Conservation (phyloP, 2,888 invertebrate species). For the Scrobipalpa costella region DNA sequence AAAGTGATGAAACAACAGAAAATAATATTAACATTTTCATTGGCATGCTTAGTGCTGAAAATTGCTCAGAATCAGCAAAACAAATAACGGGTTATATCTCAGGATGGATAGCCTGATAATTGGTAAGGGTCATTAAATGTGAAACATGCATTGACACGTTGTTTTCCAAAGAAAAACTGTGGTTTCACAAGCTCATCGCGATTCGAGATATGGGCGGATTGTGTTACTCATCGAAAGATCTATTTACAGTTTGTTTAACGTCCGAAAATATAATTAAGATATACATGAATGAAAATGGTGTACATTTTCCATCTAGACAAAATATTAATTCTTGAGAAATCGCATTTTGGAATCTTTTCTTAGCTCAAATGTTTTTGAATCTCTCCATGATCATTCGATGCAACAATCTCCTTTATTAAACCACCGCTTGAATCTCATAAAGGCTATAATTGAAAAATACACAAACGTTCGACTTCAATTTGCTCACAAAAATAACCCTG, state of each 20-base stretch:
- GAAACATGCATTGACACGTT: slow-evolving; percentile 29
- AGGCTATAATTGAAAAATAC: slow-evolving; percentile 9
- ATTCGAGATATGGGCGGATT: slow-evolving; percentile 30
- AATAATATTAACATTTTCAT: too few species aligned
- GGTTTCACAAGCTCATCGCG: slow-evolving; percentile 32
- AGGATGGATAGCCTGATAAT: slow-evolving; percentile 30
- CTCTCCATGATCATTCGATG: slow-evolving; percentile 6
- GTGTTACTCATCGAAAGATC: slow-evolving; percentile 15
- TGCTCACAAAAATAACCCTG: not conserved
- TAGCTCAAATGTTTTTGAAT: slow-evolving; percentile 3
- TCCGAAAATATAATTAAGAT: not conserved
- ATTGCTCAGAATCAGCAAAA: slow-evolving; percentile 9
- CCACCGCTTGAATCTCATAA: slow-evolving; percentile 5
- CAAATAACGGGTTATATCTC: slow-evolving; percentile 33
- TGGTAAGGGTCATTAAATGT: slow-evolving; percentile 30
- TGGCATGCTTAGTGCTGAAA: not conserved
- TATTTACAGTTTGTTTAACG: not conserved
- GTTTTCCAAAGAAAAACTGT: slow-evolving; percentile 27
- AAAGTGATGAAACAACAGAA: too few species aligned
- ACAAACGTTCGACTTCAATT: not conserved
- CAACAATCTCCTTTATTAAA: not conserved
- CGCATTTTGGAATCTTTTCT: slow-evolving; percentile 1
- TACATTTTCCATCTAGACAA: not conserved
- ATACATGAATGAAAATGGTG: not conserved
- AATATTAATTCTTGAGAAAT: not conserved